phyloP scores from a whole-genome alignment of 2,888 invertebrate genomes.

The Dynastes tityus region DNA sequence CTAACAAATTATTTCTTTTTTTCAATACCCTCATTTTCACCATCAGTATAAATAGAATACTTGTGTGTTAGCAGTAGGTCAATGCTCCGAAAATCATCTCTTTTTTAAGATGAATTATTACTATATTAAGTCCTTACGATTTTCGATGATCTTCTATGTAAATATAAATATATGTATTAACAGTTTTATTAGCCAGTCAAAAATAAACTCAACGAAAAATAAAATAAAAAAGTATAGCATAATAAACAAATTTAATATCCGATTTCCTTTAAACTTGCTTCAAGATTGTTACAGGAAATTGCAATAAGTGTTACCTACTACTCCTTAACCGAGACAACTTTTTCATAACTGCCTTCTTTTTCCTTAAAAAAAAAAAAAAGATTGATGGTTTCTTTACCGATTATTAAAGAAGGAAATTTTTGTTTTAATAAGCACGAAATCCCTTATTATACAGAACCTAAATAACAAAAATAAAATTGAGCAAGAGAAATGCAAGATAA shows the following conservation, averaged over 20 bases:
- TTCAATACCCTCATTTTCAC: slow-evolving; percentile 30
- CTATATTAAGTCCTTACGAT: not conserved
- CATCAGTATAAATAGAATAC: slow-evolving; percentile 25
- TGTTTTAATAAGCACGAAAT: not conserved
- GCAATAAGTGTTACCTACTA: not conserved
- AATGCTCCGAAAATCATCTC: slow-evolving; percentile 18
- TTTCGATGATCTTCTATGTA: too few relatives aligned
- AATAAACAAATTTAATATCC: slow-evolving; percentile 13
- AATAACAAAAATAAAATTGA: not conserved
- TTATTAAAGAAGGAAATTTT: not conserved
- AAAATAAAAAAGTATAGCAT: not conserved
- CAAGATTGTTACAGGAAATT: slow-evolving; percentile 4
- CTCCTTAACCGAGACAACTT: not conserved
- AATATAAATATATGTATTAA: not conserved
- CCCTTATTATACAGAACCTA: not conserved
- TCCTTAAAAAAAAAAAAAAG: not conserved
- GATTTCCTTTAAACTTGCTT: slow-evolving; percentile 1
- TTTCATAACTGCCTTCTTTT: not conserved
- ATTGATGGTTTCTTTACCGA: not conserved
- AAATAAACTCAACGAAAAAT: not conserved
- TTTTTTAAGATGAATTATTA: slow-evolving; percentile 9
- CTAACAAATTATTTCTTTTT: slow-evolving; percentile 32
- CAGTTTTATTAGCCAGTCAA: not conserved
- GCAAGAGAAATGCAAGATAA: not conserved
- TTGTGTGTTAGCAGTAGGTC: slow-evolving; percentile 21